Percentiles rank a stretch among this genome's conserved stretches.
These are phyloP conservation scores for Hylyphantes graminicola DNA, from an alignment of 1,140 invertebrate genomes.

Conservation along the genomic window DNA sequence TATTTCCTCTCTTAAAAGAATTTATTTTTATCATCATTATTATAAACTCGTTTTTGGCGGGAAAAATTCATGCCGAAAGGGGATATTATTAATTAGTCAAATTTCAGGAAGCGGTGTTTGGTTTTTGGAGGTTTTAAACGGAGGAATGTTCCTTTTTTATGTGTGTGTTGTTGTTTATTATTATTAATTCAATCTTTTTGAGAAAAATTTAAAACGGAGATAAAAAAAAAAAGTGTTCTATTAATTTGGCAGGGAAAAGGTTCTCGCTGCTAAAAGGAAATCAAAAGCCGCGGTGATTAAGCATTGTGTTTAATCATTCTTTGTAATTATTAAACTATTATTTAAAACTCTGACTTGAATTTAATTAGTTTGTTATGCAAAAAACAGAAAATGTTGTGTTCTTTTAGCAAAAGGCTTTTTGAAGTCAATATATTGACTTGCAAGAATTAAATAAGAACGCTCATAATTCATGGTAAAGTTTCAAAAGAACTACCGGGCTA, in stretches of 20 bases:
- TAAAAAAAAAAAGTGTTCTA: neutral
- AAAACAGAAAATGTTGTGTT: neutral
- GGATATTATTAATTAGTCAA: conserved; percentile 49
- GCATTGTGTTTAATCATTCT: conserved; percentile 45
- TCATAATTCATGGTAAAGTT: conserved; percentile 28
- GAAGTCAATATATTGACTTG: conserved; percentile 21
- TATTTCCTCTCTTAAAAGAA: neutral
- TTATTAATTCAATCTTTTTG: conserved; percentile 15
- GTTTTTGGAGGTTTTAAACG: neutral
- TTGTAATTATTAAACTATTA: conserved; percentile 52
- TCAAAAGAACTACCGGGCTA: neutral
- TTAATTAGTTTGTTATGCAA: conserved; percentile 26
- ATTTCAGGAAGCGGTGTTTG: neutral
- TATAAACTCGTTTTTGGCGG: neutral
- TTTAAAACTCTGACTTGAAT: conserved; percentile 30
- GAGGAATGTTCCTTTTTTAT: neutral
- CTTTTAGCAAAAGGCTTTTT: neutral
- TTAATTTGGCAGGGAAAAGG: neutral
- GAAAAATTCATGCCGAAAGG: conserved; percentile 40
- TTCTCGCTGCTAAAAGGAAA: conserved; percentile 19
- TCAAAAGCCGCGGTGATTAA: conserved; percentile 18
- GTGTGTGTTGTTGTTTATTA: conserved; percentile 1
- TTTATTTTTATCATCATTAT: neutral
- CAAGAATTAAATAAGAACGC: conserved; percentile 18
- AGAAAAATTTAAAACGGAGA: conserved; percentile 17